These are phyloP conservation scores for Cyprinodon diabolis DNA, from an alignment of 2,797 vertebrate species.

Conservation along the genomic window DNA sequence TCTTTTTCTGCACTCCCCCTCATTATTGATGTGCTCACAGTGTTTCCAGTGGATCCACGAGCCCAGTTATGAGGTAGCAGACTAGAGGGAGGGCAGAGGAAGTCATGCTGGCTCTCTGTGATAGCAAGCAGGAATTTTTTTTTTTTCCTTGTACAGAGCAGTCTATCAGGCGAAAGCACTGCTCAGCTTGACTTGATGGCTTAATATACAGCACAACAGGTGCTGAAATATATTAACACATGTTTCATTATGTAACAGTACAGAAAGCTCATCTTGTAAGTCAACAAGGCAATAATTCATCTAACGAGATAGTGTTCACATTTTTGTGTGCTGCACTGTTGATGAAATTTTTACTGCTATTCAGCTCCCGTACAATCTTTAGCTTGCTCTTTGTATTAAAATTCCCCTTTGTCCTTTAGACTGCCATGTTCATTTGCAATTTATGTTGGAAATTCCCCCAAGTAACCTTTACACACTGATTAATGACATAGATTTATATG, in stretches of 20 bases:
- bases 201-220: constrained; percentile 67
- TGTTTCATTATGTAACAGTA: constrained; percentile 73
- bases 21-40: constrained; percentile 72
- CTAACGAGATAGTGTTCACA: constrained; percentile 67
- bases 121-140: constrained; percentile 59
- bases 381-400: constrained; percentile 69
- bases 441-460: constrained; percentile 54
- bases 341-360: constrained; percentile 73
- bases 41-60: constrained; percentile 61
- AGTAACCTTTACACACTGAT: constrained; percentile 74
- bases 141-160: constrained; percentile 46
- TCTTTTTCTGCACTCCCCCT: constrained; percentile 64
- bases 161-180: constrained; percentile 54
- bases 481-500: constrained; percentile 68
- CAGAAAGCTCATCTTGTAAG: constrained; percentile 61
- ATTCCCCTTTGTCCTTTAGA: constrained; percentile 70
- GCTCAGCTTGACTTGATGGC: constrained; percentile 69
- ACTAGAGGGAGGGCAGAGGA: constrained; percentile 50
- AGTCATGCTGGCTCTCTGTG: constrained; percentile 55
- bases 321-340: constrained; percentile 53
- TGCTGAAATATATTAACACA: constrained; percentile 70
- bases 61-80: constrained; percentile 64
- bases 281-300: constrained; percentile 72
- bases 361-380: constrained; percentile 70
- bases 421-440: constrained; percentile 68